These are phyloP conservation scores for Rhinichthys osculus DNA, from an alignment of 2,797 vertebrate species.

Conservation along the genomic window DNA sequence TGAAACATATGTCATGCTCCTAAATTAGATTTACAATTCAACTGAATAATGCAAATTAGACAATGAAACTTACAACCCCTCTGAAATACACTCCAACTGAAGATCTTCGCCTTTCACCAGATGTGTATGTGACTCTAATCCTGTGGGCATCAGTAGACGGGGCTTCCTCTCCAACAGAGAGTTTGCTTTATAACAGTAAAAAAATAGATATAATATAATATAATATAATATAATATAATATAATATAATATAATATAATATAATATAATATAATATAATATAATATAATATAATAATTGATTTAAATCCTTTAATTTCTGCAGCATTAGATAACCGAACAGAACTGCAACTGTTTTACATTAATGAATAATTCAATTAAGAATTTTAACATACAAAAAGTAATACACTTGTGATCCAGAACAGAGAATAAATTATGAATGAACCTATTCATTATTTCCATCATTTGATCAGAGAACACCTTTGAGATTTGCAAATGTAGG, in stretches of 20 bases:
- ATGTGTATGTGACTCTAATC: conserved; percentile 71
- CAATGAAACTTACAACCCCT: conserved; percentile 89
- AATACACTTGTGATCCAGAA: background rate
- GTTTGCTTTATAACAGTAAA: conserved; percentile 77
- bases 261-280: background rate
- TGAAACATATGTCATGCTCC: background rate
- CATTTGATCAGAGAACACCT: background rate
- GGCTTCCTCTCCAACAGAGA: conserved; percentile 87
- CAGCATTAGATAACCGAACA: background rate
- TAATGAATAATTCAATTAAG: background rate
- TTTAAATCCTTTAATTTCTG: background rate
- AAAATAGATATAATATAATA: background rate
- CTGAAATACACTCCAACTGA: conserved; percentile 91
- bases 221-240: background rate
- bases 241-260: background rate
- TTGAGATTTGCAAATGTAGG: conserved; percentile 26
- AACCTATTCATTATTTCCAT: background rate
- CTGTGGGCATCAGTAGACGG: conserved; percentile 85
- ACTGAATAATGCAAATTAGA: background rate
- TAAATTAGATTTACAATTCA: background rate
- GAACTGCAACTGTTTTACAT: background rate
- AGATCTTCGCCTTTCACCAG: conserved; percentile 88
- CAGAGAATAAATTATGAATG: background rate
- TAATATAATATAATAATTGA: background rate
- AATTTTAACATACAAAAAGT: background rate